These are phyloP conservation scores for Tanytarsus gracilentus DNA, from an alignment of 2,888 invertebrate genomes.

Conservation along the genomic window DNA sequence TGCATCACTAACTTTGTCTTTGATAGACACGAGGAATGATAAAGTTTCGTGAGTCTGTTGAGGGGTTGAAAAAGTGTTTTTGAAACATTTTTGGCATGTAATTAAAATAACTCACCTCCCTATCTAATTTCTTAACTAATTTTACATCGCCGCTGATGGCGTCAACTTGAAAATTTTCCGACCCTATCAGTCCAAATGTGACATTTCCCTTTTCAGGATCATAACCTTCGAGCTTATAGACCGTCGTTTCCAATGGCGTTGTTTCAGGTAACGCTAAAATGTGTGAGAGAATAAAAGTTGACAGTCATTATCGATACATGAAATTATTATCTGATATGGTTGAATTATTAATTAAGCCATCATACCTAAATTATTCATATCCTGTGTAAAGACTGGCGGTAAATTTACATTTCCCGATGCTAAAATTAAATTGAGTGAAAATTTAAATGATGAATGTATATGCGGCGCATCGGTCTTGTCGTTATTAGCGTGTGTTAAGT, in stretches of 20 bases:
- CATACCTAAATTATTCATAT: slow-evolving; percentile 71
- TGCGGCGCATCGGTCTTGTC: too few species aligned
- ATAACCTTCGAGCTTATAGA: slow-evolving; percentile 67
- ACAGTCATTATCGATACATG: too few species aligned
- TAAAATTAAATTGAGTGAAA: too few species aligned
- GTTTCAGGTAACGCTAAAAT: slow-evolving; percentile 69
- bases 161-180: slow-evolving; percentile 72
- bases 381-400: slow-evolving; percentile 63
- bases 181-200: slow-evolving; percentile 63
- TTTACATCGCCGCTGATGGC: slow-evolving; percentile 69
- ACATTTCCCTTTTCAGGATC: slow-evolving; percentile 73
- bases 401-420: slow-evolving; percentile 47
- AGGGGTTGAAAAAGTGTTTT: not conserved
- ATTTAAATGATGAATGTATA: too few species aligned
- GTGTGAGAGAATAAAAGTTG: too few species aligned
- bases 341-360: too few species aligned
- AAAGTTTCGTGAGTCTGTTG: slow-evolving; percentile 64
- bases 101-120: slow-evolving; percentile 53
- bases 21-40: slow-evolving; percentile 69
- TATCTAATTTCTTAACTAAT: slow-evolving; percentile 67
- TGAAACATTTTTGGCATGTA: not conserved
- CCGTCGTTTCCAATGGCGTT: slow-evolving; percentile 64
- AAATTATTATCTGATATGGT: too few species aligned
- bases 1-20: slow-evolving; percentile 57
- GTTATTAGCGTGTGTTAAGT: too few species aligned